Conservation (phyloP, 2,113 vertebrate genomes). For the Lasiurus cinereus region DNA sequence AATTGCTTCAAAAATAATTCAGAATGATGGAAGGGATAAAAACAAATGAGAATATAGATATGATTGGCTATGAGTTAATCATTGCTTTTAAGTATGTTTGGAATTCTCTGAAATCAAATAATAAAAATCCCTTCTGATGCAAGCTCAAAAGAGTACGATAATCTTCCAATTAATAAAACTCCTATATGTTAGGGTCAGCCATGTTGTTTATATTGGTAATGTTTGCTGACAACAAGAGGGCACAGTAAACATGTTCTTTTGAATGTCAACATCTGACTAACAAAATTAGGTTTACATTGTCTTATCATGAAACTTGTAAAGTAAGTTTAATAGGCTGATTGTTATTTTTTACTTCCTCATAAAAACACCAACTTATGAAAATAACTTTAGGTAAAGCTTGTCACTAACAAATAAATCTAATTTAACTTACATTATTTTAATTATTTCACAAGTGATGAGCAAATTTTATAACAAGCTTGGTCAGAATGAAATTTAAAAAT, state of each 20-base stretch:
- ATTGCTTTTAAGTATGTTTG: not conserved
- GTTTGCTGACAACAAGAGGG: not conserved
- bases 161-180: not conserved
- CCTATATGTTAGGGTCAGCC: not conserved
- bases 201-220: not conserved
- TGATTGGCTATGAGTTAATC: not conserved
- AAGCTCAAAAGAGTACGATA: not conserved
- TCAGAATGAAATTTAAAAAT: not conserved
- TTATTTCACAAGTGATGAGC: not conserved
- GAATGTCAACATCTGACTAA: not conserved
- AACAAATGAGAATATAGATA: not conserved
- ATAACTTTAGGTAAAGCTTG: not conserved
- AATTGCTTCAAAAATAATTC: not conserved
- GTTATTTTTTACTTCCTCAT: not conserved
- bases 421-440: not conserved
- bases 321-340: not conserved
- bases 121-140: not conserved
- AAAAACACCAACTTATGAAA: not conserved
- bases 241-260: not conserved
- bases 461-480: not conserved
- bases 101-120: conserved; percentile 41
- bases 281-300: not conserved
- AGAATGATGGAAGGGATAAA: not conserved
- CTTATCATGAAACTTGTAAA: not conserved
- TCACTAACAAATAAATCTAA: not conserved